Evolutionary conservation across 92 coral and sea anemone species (phyloP), one percentile per base, ranked within the genome.

Genomic region (Virgularia gustaviana): DNA sequence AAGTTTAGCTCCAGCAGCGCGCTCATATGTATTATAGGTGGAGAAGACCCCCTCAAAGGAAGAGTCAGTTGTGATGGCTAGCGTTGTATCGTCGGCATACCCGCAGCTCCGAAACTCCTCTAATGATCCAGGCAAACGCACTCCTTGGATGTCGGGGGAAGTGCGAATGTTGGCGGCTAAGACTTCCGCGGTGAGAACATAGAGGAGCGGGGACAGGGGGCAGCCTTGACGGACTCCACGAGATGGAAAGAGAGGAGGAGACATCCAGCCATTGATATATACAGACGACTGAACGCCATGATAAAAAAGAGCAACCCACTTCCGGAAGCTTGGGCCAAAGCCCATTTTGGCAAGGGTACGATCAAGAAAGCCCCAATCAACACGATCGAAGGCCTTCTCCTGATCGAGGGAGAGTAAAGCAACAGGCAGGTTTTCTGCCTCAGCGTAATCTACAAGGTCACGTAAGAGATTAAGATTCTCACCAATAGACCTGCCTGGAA

Each of bases 41-140:
- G 13, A 2, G 13, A 79, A 86, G 9, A 30, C 23, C 0, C 30
- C 44, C 2, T 0, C 0, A 0, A 83, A 62, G 0, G 63, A 56
- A 0, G 20, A 16, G 1, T 78, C 85, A 2, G 82, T 49, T 1
- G 80, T 34, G 0, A 49, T 15, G 1, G 74, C 23, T 0, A 79
- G 52, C 0, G 90, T 55, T 0, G 88, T 83, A 23, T 83, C 84
- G 16, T 79, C 88, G 0, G 83, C 91, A 11, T 83, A 87, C 6
- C 54, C 85, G 0, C 83, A 76, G n/a, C 65, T 23, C 18, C 53
- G 27, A 36, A 38, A 59, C 15, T 49, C 20, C 11, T 44, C 77
- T 0, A 12, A 80, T 19, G 20, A 12, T 11, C 42, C 23, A 62
- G 79, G 37, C 24, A 62, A 49, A 25, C 20, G 49, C 1, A 71